Evolutionary conservation across 2,113 vertebrate species (phyloP), one percentile per base, ranked within the genome.

Genomic region (Phaethornis superciliosus): DNA sequence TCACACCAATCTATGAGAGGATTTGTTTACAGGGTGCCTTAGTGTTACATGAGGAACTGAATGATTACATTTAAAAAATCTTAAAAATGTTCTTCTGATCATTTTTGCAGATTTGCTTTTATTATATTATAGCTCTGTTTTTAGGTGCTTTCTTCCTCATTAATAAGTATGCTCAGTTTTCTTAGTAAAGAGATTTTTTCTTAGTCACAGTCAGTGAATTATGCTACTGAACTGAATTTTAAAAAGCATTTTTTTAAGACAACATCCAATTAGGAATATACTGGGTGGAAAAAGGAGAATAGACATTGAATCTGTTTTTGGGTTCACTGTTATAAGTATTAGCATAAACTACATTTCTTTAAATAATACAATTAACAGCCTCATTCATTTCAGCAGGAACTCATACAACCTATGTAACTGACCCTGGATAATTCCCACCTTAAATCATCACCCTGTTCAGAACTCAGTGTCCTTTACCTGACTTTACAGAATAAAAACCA

Each of bases 11-110:
- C 68, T 93, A 85, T 46, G 84, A 94, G 68, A 85, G 82, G 87
- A 79, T 96, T 96, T 95, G 95, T 96, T 96, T 96, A 94, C 76
- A 94, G 87, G 94, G 91, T 85, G 70, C 59, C 32, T 82, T 55
- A 67, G 55, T 80, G 75, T 91, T 95, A 89, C 59, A 89, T 47
- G 89, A 94, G 87, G 63, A 94, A 70, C 35, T 64, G 67, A 77
- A 67, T 93, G 81, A 89, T 89, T 89, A 32, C 10, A 70, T 49
- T 3, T 32, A 68, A 85, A 83, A 81, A 79, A 58, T 5, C 22
- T 58, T 5, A 12, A 44, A 84, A 65, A 28, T 33, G 1, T 47
- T 82, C 32, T 65, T 84, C 67, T 92, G 89, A 82, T 69, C 65
- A 72, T 74, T 90, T 91, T 67, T 0, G 0, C 4, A 62, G 10